phyloP scores from a whole-genome alignment of 2,888 invertebrate genomes.

The Heliconius ethilla region DNA sequence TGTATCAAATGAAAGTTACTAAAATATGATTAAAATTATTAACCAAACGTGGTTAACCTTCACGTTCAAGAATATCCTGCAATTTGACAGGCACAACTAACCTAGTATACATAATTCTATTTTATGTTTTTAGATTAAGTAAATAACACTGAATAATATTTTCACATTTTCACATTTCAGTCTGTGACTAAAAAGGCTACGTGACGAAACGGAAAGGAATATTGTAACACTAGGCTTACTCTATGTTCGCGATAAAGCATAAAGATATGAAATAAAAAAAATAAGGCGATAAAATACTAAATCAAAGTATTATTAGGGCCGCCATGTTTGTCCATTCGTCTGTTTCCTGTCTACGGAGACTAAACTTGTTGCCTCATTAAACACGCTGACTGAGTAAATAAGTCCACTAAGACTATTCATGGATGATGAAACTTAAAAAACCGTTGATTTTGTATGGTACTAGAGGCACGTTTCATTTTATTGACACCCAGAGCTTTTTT shows the following conservation, averaged over 20 bases:
- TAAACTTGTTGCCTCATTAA: constrained; percentile 31
- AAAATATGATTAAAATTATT: constrained; percentile 11
- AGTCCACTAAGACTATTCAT: constrained; percentile 19
- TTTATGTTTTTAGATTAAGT: too few species aligned
- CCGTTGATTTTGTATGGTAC: constrained; percentile 6
- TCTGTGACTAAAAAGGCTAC: too few species aligned
- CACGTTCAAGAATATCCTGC: not conserved
- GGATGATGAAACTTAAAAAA: constrained; percentile 25
- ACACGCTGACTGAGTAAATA: constrained; percentile 36
- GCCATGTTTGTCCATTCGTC: constrained; percentile 24
- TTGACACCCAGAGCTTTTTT: not conserved
- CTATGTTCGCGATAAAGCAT: not conserved
- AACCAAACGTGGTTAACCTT: not conserved
- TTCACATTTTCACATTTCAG: too few species aligned
- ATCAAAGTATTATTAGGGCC: constrained; percentile 4
- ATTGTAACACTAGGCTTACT: not conserved
- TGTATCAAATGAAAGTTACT: constrained; percentile 50
- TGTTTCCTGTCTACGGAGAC: constrained; percentile 31
- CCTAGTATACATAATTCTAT: not conserved
- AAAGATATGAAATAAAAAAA: not conserved
- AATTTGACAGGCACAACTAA: not conserved
- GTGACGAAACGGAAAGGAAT: not conserved
- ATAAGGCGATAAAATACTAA: not conserved
- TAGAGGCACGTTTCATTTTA: constrained; percentile 1
- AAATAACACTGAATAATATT: too few species aligned